Conservation (phyloP, 2,113 vertebrate species). For the Alouatta palliata region DNA sequence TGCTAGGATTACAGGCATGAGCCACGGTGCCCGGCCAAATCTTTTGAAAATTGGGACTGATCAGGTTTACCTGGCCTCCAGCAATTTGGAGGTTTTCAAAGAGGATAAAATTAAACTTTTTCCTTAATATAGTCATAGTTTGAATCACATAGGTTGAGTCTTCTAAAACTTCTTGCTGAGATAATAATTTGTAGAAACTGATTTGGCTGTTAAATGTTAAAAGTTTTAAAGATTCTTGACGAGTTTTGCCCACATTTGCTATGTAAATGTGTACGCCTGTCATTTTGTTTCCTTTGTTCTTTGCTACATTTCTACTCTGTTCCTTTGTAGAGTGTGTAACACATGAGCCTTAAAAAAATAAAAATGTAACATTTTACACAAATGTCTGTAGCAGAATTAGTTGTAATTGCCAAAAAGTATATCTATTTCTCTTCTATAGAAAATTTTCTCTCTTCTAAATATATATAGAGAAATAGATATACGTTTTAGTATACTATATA, state of each 20-base stretch:
- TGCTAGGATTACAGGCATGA: too few relatives aligned
- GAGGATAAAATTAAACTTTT: background rate
- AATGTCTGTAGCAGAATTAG: conserved; percentile 2
- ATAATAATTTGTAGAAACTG: background rate
- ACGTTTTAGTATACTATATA: too few relatives aligned
- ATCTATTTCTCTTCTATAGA: too few relatives aligned
- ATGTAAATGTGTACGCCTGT: conserved; percentile 32
- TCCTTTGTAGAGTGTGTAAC: conserved; percentile 67
- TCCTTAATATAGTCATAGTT: background rate
- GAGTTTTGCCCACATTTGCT: background rate
- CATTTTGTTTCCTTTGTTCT: background rate
- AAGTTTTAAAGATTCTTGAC: conserved; percentile 39
- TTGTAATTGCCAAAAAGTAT: background rate
- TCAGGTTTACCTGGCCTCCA: background rate
- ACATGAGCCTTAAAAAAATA: conserved; percentile 58
- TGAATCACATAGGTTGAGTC: background rate
- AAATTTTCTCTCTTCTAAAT: too few relatives aligned
- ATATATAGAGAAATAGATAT: too few relatives aligned
- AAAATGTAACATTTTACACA: background rate
- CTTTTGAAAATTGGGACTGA: conserved; percentile 18
- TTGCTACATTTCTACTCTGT: conserved; percentile 12
- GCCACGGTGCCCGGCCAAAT: background rate
- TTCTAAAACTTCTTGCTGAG: background rate
- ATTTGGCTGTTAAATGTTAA: background rate
- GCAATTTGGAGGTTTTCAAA: conserved; percentile 23